These are phyloP conservation scores for Amphimallon solstitiale DNA, from an alignment of 2,888 invertebrate species.

Conservation along the genomic window DNA sequence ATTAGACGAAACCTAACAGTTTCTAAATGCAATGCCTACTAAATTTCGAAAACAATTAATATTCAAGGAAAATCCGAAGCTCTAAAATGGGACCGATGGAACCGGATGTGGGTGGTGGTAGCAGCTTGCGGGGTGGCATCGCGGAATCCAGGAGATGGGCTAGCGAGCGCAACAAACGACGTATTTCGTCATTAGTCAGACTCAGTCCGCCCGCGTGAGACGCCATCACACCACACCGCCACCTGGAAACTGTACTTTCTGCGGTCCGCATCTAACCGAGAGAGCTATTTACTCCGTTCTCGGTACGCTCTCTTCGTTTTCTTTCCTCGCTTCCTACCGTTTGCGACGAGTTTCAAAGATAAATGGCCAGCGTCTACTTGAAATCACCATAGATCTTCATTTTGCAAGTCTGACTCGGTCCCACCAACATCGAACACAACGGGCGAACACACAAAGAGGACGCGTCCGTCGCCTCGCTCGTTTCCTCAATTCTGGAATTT, in stretches of 20 bases:
- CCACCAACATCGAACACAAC: neutral
- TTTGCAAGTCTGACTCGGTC: conserved; percentile 49
- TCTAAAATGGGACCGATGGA: too few relatives aligned
- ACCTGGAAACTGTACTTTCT: conserved; percentile 51
- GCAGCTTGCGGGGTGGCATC: neutral
- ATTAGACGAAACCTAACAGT: conserved; percentile 32
- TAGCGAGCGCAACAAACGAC: conserved; percentile 37
- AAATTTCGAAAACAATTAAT: conserved; percentile 43
- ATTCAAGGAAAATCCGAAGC: conserved; percentile 33
- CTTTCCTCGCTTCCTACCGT: neutral
- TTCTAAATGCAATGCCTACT: conserved; percentile 31
- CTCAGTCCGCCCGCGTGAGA: conserved; percentile 45
- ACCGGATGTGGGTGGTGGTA: neutral
- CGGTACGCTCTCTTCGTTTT: neutral
- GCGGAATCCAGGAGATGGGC: conserved; percentile 20
- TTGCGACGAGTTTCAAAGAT: conserved; percentile 47
- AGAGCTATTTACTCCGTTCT: conserved; percentile 10
- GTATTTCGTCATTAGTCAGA: conserved; percentile 49
- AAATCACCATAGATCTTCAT: conserved; percentile 60
- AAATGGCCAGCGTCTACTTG: conserved; percentile 55
- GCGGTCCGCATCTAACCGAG: conserved; percentile 33
- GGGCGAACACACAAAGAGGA: too few relatives aligned
- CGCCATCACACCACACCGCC: conserved; percentile 48
- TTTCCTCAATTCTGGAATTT: too few relatives aligned
- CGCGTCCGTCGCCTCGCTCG: too few relatives aligned